Conservation (phyloP, 2,113 vertebrate species). For the Amazona vittata region DNA sequence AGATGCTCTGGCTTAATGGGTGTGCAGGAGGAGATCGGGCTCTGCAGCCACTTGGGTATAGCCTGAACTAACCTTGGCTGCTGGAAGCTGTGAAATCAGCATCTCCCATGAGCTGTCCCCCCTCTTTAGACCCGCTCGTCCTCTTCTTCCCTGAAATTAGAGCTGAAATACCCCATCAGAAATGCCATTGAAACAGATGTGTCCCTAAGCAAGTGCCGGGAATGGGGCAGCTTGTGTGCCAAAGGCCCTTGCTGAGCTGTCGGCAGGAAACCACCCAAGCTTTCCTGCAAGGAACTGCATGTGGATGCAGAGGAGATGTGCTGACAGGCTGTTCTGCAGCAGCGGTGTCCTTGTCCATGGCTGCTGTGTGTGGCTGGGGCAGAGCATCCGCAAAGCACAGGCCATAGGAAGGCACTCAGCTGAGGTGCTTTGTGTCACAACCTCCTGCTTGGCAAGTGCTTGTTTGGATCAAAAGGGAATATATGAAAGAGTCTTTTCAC, state of each 20-base stretch:
- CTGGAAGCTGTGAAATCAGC: not conserved
- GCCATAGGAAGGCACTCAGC: not conserved
- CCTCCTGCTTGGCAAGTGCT: not conserved
- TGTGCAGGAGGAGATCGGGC: not conserved
- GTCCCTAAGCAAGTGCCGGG: not conserved
- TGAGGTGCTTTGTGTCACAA: not conserved
- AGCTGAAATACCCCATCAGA: not conserved
- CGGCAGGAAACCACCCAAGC: not conserved
- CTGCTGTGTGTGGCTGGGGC: not conserved
- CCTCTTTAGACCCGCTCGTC: not conserved
- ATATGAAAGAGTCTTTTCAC: too few relatives aligned
- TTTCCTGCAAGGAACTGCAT: not conserved
- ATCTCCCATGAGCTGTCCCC: not conserved
- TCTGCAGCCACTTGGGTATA: not conserved
- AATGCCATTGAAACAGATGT: not conserved
- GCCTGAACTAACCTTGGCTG: not conserved
- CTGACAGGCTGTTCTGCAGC: not conserved
- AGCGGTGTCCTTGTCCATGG: not conserved
- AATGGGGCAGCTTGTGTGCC: not conserved
- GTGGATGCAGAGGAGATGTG: not conserved
- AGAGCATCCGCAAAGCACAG: rapidly evolving
- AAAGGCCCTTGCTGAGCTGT: not conserved
- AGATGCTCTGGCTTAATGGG: rapidly evolving
- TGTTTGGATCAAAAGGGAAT: not conserved
- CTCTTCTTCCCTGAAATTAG: not conserved